phyloP scores from a whole-genome alignment of 2,113 vertebrate species.

The Condylura cristata region DNA sequence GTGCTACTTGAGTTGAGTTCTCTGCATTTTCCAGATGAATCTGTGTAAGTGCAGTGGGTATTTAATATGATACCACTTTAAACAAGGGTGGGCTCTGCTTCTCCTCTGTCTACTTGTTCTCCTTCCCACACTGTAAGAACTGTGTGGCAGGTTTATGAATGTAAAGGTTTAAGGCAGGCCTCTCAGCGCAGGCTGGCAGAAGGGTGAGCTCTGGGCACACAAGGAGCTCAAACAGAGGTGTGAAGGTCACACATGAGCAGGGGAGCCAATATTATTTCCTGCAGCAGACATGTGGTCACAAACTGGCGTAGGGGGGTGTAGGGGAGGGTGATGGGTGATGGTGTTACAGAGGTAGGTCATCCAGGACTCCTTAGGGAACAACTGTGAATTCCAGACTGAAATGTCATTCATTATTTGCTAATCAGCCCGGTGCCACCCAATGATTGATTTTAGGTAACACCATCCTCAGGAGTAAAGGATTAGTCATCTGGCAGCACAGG shows the following conservation, averaged over 20 bases:
- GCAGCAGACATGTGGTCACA: background rate
- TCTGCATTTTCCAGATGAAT: background rate
- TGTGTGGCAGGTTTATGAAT: background rate
- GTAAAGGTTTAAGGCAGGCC: background rate
- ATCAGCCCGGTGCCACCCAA: background rate
- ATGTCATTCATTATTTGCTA: background rate
- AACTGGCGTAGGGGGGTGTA: no score
- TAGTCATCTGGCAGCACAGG: background rate
- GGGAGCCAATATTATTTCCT: fast-evolving
- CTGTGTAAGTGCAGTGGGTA: background rate
- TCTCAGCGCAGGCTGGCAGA: background rate
- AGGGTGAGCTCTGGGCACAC: background rate
- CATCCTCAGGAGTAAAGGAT: background rate
- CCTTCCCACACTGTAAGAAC: background rate
- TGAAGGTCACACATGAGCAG: background rate
- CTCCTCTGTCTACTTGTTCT: background rate
- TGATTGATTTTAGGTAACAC: background rate
- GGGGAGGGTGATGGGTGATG: background rate
- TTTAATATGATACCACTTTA: background rate
- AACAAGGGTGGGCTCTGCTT: background rate
- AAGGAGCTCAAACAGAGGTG: background rate
- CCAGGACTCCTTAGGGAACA: background rate
- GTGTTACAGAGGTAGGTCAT: background rate
- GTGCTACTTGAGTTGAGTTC: fast-evolving
- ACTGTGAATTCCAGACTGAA: background rate